Evolutionary conservation across 2,797 vertebrate genomes (phyloP), one percentile per base, ranked within the genome.

Genomic region (Poeciliopsis infans): DNA sequence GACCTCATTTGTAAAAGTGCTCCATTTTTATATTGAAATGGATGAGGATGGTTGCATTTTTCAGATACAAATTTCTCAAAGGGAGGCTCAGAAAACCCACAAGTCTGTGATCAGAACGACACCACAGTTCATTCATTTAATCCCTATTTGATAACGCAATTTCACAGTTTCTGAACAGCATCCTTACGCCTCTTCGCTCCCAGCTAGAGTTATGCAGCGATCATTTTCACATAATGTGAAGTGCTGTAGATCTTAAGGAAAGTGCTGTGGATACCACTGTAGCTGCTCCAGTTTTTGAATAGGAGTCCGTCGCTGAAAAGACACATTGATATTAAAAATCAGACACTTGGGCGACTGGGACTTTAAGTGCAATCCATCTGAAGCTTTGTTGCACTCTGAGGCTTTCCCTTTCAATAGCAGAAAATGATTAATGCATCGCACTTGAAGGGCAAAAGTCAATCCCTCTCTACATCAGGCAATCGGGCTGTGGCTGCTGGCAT

Each of bases 401-500:
- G 74, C 31, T 79, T 45, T 79, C 36, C 36, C 36, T 78, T 25
- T 75, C 71, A 46, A 7, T 16, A 18, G 43, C 82, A 74, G 33
- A 79, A 3, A 64, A 70, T 75, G 66, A 85, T 51, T 55, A 84
- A 59, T 16, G 49, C 28, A n/a, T 75, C 72, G 75, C 75, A 81
- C 25, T 77, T 55, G 41, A 59, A 82, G 53, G 53, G 85, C 77
- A 87, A 82, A 86, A 75, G 77, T 84, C 61, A 84, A 83, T 78
- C 43, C 69, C 8, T 0, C 1, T 51, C 75, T 73, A 72, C 20
- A 71, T 0, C 33, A 78, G 59, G 68, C 75, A 77, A 78, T 79
- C 75, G 61, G 46, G 36, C 51, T 23, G 72, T 4, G 70, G 71
- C 25, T 45, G 16, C 12, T 36, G 69, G 12, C 33, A 31, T 46